phyloP scores from a whole-genome alignment of 2,888 invertebrate species.

The Drosophila greeni region DNA sequence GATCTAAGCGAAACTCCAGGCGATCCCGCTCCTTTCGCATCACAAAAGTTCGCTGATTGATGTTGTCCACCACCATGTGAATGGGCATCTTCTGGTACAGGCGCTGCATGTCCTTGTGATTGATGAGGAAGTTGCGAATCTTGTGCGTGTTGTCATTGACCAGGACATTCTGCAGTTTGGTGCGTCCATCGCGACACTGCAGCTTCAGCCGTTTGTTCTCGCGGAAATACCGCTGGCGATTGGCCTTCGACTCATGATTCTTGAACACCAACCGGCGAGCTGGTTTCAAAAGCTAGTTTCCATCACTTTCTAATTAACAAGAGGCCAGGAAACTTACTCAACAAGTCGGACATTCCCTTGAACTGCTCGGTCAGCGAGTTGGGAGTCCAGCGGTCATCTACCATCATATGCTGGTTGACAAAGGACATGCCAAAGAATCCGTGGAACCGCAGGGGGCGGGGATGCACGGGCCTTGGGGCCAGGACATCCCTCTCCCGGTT shows the following conservation, averaged over 20 bases:
- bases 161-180: constrained; percentile 70
- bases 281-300: constrained; percentile 20
- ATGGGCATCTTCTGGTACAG: constrained; percentile 77
- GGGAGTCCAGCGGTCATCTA: constrained; percentile 76
- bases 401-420: constrained; percentile 75
- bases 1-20: constrained; percentile 64
- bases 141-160: constrained; percentile 65
- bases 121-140: constrained; percentile 74
- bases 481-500: constrained; percentile 45
- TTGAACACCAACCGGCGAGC: constrained; percentile 70
- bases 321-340: constrained; percentile 61
- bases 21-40: constrained; percentile 77
- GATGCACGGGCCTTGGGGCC: constrained; percentile 74
- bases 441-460: constrained; percentile 71
- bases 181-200: constrained; percentile 75
- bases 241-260: constrained; percentile 65
- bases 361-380: constrained; percentile 73
- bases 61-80: constrained; percentile 75
- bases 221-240: constrained; percentile 58
- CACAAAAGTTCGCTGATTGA: constrained; percentile 77
- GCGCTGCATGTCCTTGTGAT: constrained; percentile 76
- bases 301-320: not conserved
- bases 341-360: constrained; percentile 72
- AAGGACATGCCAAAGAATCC: constrained; percentile 76
- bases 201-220: constrained; percentile 63